phyloP scores from a whole-genome alignment of 2,888 invertebrate species.

The Thymelicus sylvestris region DNA sequence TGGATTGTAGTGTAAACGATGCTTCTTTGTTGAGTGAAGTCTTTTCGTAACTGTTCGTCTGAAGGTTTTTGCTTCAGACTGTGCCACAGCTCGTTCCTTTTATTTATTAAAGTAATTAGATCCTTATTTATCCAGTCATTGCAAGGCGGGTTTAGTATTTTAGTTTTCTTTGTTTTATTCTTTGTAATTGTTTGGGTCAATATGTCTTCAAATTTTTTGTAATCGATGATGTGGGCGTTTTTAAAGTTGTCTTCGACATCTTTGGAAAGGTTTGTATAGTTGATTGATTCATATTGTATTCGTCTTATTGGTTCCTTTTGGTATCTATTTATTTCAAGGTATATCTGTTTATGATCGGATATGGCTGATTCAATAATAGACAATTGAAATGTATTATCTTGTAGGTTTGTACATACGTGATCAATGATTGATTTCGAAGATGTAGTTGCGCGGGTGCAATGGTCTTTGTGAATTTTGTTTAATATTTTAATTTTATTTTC shows the following conservation, averaged over 20 bases:
- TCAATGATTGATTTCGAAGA: no score
- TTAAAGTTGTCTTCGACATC: no score
- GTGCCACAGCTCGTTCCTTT: constrained; percentile 37
- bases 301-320: no score
- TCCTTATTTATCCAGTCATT: constrained; percentile 42
- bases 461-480: no score
- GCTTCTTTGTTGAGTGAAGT: constrained; percentile 8
- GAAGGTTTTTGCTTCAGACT: constrained; percentile 22
- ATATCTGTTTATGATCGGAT: no score
- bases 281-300: no score
- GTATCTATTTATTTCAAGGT: neutral
- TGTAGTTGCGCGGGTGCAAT: no score
- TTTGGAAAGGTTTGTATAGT: no score
- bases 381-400: no score
- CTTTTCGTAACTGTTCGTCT: constrained; percentile 15
- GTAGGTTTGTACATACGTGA: no score
- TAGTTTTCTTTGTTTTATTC: constrained; percentile 1
- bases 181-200: neutral
- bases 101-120: constrained; percentile 32
- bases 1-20: constrained; percentile 16
- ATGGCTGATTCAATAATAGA: no score
- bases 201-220: constrained; percentile 1
- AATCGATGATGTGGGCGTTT: neutral
- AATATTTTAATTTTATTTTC: no score
- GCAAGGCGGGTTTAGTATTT: constrained; percentile 32